Conservation (phyloP, 2,113 vertebrate genomes). For the Platysteira castanea region DNA sequence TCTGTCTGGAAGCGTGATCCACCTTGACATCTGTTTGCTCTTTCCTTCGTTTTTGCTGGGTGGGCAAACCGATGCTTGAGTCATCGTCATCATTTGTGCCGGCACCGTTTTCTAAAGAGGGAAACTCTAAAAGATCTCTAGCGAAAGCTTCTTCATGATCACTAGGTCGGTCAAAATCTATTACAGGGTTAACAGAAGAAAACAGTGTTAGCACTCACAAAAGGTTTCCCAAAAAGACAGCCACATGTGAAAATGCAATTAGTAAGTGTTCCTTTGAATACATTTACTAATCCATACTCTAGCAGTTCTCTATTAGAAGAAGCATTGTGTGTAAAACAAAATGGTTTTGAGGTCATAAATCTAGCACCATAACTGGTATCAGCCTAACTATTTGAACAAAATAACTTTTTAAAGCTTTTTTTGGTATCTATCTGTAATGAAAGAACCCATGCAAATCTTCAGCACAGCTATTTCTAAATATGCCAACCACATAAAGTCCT, state of each 20-base stretch:
- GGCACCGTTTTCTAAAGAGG: constrained; percentile 87
- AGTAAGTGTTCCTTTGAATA: background rate
- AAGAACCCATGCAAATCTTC: background rate
- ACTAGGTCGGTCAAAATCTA: constrained; percentile 87
- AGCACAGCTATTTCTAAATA: background rate
- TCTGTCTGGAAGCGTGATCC: background rate
- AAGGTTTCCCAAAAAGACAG: background rate
- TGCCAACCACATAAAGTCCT: background rate
- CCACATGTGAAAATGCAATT: background rate
- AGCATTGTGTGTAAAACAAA: background rate
- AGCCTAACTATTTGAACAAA: background rate
- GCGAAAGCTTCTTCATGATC: constrained; percentile 86
- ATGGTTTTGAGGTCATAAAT: background rate
- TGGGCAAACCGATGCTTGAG: constrained; percentile 80
- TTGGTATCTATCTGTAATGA: background rate
- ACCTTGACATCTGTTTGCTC: background rate
- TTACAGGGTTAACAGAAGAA: background rate
- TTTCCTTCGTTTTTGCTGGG: constrained; percentile 50
- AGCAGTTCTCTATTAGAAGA: background rate
- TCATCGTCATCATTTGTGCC: constrained; percentile 88
- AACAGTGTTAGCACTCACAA: background rate
- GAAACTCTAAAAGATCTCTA: constrained; percentile 86
- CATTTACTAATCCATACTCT: background rate
- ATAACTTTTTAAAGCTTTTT: background rate
- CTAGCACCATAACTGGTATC: background rate